Evolutionary conservation across 2,797 vertebrate genomes (phyloP).

Genomic region (Falco columbarius): DNA sequence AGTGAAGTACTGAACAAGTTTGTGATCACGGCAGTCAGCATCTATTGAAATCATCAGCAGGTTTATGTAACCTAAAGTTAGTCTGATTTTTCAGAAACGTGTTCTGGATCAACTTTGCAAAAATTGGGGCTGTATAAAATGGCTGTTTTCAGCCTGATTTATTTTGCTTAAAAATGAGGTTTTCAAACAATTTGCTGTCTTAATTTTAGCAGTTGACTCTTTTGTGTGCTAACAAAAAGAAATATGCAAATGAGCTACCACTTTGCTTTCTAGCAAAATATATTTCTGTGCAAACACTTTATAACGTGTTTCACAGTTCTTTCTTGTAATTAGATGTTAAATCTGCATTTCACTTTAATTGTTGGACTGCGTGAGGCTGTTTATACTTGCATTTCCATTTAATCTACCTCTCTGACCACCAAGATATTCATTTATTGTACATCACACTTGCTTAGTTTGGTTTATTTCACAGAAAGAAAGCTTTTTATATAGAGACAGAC

Average conservation of each 20-base stretch:
- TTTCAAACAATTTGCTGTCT: slow-evolving; percentile 76
- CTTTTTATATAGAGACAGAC: rapidly evolving
- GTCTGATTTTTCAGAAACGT: not conserved
- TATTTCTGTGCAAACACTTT: slow-evolving; percentile 76
- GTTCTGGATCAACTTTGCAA: not conserved
- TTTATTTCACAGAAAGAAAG: not conserved
- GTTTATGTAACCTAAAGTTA: not conserved
- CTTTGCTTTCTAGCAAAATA: slow-evolving; percentile 75
- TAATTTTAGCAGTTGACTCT: slow-evolving; percentile 74
- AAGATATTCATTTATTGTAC: not conserved
- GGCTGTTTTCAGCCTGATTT: slow-evolving; percentile 52
- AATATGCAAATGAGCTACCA: slow-evolving; percentile 73
- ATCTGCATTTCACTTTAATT: slow-evolving; percentile 68
- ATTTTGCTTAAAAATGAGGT: slow-evolving; percentile 71
- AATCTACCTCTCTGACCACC: not conserved
- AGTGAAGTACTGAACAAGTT: not conserved
- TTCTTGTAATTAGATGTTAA: slow-evolving; percentile 70
- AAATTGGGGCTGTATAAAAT: slow-evolving; percentile 51
- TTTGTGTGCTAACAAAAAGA: slow-evolving; percentile 72
- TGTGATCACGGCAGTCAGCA: not conserved
- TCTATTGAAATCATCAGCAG: not conserved
- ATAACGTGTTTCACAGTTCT: slow-evolving; percentile 57
- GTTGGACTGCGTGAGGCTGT: slow-evolving; percentile 14
- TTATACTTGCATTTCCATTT: slow-evolving; percentile 42
- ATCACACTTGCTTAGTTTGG: not conserved